Percentiles rank a stretch among this genome's conserved stretches.
Evolutionary conservation across 2,888 invertebrate species (phyloP).

Genomic region (Melipona beecheii): DNA sequence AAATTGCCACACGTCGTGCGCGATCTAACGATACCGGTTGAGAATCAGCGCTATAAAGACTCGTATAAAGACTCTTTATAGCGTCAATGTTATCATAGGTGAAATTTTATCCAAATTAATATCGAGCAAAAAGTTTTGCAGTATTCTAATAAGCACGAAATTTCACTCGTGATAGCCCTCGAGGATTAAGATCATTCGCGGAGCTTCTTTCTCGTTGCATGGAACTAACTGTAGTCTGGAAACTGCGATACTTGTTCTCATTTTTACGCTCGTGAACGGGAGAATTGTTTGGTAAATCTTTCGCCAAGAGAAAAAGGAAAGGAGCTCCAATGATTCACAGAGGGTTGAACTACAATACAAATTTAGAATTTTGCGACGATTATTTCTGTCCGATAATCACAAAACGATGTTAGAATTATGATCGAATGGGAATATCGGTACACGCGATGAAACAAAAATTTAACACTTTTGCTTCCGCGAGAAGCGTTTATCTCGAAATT

Average conservation of each 20-base stretch:
- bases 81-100: neutral
- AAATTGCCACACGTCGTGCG: no score
- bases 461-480: no score
- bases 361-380: neutral
- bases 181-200: neutral
- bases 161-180: neutral
- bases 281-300: neutral
- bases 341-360: neutral
- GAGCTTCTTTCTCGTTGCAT: conserved; percentile 42
- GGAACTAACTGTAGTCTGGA: neutral
- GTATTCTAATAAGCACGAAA: no score
- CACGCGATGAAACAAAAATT: no score
- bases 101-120: neutral
- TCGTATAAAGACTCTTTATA: no score
- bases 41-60: no score
- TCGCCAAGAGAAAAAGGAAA: conserved; percentile 3
- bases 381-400: no score
- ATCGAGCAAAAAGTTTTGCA: neutral
- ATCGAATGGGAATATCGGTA: no score
- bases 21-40: no score
- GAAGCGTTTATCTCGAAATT: no score
- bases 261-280: neutral
- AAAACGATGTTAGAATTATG: no score
- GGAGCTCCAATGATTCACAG: conserved; percentile 42
- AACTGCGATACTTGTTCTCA: neutral